Conservation (phyloP, 2,797 vertebrate species). For the Cirrhinus molitorella region DNA sequence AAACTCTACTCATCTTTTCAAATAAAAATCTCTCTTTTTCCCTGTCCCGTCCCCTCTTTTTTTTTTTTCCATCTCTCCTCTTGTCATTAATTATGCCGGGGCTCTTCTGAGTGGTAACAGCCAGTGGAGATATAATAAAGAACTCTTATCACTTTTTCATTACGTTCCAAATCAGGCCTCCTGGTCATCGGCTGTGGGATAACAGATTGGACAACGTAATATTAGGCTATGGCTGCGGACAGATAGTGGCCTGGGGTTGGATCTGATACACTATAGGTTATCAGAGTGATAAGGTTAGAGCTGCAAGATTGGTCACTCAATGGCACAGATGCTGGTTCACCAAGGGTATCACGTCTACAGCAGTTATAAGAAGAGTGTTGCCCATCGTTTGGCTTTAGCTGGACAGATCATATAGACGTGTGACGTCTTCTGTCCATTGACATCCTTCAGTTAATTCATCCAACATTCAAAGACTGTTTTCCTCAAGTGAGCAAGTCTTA, state of each 20-base stretch:
- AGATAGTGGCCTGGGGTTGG: conserved; percentile 39
- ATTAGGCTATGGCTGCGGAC: conserved; percentile 28
- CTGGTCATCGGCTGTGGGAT: conserved; percentile 51
- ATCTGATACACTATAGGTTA: conserved; percentile 44
- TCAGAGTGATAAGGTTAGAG: conserved; percentile 29
- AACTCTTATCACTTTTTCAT: conserved; percentile 70
- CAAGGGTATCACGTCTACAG: conserved; percentile 14
- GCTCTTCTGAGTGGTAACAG: conserved; percentile 48
- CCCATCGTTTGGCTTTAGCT: neutral
- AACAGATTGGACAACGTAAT: conserved; percentile 44
- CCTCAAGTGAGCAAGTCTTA: neutral
- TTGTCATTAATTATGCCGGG: conserved; percentile 34
- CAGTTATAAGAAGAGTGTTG: neutral
- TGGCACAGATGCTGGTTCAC: conserved; percentile 20
- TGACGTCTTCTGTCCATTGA: neutral
- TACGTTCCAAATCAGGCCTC: conserved; percentile 63
- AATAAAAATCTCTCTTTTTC: conserved; percentile 22
- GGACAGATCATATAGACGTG: neutral
- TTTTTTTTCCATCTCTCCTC: conserved; percentile 5
- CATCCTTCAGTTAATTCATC: neutral
- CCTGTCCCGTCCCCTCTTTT: conserved; percentile 13
- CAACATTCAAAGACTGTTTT: neutral
- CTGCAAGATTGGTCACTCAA: conserved; percentile 35
- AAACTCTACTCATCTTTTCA: conserved; percentile 42
- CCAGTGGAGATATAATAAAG: conserved; percentile 56